Percentiles rank a stretch among this genome's conserved stretches.
Conservation (phyloP, 2,113 vertebrate species). For the Sula dactylatra region DNA sequence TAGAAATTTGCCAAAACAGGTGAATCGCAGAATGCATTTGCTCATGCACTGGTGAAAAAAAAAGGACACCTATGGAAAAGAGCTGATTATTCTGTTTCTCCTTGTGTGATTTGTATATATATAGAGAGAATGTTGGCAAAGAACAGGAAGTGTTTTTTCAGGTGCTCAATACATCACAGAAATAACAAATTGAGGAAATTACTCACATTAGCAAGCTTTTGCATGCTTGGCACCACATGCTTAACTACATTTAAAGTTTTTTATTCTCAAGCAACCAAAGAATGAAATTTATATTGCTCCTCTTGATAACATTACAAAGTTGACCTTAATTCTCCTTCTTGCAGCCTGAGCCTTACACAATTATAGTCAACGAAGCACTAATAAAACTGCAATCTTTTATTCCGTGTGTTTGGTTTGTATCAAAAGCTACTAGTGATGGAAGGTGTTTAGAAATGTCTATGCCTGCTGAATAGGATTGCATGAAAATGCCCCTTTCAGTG, state of each 20-base stretch:
- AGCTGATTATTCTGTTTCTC: background rate
- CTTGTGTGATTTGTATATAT: background rate
- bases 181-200: slow-evolving; percentile 12
- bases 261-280: background rate
- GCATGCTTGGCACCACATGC: background rate
- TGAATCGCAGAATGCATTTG: background rate
- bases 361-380: background rate
- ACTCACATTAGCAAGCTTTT: background rate
- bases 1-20: background rate
- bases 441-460: background rate
- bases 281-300: background rate
- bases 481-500: background rate
- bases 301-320: background rate
- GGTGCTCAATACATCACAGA: background rate
- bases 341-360: background rate
- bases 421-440: background rate
- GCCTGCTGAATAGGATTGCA: background rate
- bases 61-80: background rate
- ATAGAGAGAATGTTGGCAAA: background rate
- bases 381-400: background rate
- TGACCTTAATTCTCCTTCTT: background rate
- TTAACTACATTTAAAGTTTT: background rate
- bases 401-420: background rate
- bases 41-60: background rate
- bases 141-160: slow-evolving; percentile 21